Percentiles rank a stretch among this genome's conserved stretches.
phyloP scores from a whole-genome alignment of 2,888 invertebrate species.

The Acleris emargana region DNA sequence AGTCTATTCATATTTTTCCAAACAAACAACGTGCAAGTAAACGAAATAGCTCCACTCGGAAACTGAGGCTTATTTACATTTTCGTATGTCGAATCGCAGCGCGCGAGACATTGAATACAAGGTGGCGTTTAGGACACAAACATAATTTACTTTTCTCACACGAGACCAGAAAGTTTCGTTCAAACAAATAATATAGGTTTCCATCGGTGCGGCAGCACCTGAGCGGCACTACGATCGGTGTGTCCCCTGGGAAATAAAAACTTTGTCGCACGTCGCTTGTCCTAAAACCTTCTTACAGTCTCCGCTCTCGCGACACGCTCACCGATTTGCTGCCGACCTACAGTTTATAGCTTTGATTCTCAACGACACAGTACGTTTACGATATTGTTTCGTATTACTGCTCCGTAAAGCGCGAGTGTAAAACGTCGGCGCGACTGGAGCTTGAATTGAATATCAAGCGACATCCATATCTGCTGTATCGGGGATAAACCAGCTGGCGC shows the following conservation, averaged over 20 bases:
- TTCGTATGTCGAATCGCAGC: conserved; percentile 47
- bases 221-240: conserved; percentile 81
- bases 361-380: conserved; percentile 74
- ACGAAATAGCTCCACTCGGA: conserved; percentile 37
- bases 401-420: conserved; percentile 48
- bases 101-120: conserved; percentile 68
- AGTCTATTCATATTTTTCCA: conserved; percentile 29
- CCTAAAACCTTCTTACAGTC: conserved; percentile 79
- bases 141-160: conserved; percentile 81
- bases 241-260: conserved; percentile 82
- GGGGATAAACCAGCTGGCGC: conserved; percentile 22
- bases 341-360: conserved; percentile 79
- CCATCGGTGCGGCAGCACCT: conserved; percentile 77
- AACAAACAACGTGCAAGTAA: conserved; percentile 30
- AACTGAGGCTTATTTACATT: conserved; percentile 50
- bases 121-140: conserved; percentile 69
- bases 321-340: conserved; percentile 75
- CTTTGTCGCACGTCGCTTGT: conserved; percentile 82
- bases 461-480: conserved; percentile 31
- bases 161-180: conserved; percentile 81
- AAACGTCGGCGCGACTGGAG: conserved; percentile 43
- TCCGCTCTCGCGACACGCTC: conserved; percentile 69
- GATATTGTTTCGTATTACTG: conserved; percentile 75
- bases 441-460: conserved; percentile 45
- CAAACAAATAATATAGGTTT: conserved; percentile 84